Evolutionary conservation across 2,888 invertebrate genomes (phyloP).

Genomic region (Caenorhabditis sp.): DNA sequence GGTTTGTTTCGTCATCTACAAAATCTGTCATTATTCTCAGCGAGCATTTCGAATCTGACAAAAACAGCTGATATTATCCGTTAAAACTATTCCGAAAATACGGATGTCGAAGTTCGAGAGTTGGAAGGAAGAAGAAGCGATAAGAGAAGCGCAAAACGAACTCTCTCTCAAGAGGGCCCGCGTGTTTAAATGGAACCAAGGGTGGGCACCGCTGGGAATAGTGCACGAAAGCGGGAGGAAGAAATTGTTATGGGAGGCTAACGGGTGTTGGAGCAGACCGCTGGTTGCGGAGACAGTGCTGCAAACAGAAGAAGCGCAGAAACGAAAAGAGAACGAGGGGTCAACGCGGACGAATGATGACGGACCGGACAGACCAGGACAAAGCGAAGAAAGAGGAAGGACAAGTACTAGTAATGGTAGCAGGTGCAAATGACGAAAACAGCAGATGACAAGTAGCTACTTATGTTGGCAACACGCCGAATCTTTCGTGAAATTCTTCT

Average conservation of each 20-base stretch:
- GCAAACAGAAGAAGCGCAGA: conserved; percentile 30
- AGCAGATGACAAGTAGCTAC: conserved; percentile 41
- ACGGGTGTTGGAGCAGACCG: conserved; percentile 47
- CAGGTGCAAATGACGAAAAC: conserved; percentile 45
- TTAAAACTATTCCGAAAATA: neutral
- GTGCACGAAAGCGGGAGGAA: conserved; percentile 52
- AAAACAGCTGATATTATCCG: neutral
- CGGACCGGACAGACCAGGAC: conserved; percentile 22
- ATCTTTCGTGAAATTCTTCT: neutral
- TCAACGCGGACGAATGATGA: conserved; percentile 41
- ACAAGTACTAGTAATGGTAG: conserved; percentile 21
- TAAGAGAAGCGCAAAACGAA: conserved; percentile 40
- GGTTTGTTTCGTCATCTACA: too few relatives aligned
- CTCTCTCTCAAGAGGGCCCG: conserved; percentile 43
- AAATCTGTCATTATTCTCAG: neutral
- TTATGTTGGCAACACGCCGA: conserved; percentile 30
- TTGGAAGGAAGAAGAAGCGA: conserved; percentile 24
- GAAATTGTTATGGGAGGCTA: conserved; percentile 58
- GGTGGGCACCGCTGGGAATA: conserved; percentile 44
- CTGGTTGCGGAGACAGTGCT: conserved; percentile 8
- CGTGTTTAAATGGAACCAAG: conserved; percentile 53
- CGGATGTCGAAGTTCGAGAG: conserved; percentile 16
- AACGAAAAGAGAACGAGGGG: conserved; percentile 36
- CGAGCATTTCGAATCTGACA: neutral
- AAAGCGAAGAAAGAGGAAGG: conserved; percentile 13